Conservation (phyloP, 2,113 vertebrate species). For the Gymnobelideus leadbeateri region DNA sequence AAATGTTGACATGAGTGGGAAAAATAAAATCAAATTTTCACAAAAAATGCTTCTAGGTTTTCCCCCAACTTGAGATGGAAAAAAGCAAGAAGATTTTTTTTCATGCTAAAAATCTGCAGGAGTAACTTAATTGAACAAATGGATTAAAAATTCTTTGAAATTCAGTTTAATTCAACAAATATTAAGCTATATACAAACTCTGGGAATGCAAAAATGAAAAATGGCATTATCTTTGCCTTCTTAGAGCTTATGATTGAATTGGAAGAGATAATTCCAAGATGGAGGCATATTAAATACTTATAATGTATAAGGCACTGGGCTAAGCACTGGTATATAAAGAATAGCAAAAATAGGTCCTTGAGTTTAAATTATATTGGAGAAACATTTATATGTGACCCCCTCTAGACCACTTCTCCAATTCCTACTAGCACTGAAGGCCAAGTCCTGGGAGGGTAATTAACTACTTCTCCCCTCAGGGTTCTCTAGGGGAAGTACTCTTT, state of each 20-base stretch:
- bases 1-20: neutral
- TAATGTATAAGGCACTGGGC: neutral
- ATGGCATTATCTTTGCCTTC: neutral
- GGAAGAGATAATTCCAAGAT: neutral
- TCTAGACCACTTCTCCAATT: neutral
- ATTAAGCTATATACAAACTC: neutral
- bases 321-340: neutral
- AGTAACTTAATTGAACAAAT: neutral
- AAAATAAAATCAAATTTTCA: neutral
- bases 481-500: neutral
- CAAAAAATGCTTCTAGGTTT: neutral
- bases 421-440: neutral
- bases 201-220: neutral
- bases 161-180: neutral
- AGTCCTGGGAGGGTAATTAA: neutral
- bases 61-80: neutral
- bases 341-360: neutral
- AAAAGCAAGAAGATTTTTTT: neutral
- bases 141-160: neutral
- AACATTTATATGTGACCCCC: neutral
- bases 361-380: neutral
- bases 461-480: neutral
- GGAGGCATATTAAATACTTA: neutral
- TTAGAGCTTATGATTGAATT: neutral
- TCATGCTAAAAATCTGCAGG: neutral